These are phyloP conservation scores for Lasioglossum morio DNA, from an alignment of 2,888 invertebrate genomes.

Conservation along the genomic window DNA sequence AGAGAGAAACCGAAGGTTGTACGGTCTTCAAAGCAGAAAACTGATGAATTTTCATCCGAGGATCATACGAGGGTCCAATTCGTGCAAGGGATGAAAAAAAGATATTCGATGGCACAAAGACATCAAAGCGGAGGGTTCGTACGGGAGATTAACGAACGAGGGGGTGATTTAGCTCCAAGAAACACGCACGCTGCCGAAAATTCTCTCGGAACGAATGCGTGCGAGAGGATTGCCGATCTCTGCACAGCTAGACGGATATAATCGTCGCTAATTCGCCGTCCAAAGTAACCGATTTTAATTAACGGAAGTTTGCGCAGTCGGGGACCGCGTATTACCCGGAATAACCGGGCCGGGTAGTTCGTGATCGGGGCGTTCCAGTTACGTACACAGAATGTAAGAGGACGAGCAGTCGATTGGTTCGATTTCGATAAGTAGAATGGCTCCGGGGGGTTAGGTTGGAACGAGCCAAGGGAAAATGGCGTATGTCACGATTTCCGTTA, in stretches of 20 bases:
- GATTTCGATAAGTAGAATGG: constrained; percentile 65
- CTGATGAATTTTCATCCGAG: neutral
- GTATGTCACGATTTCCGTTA: constrained; percentile 71
- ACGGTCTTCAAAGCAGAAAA: neutral
- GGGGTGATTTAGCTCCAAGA: neutral
- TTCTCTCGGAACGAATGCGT: neutral
- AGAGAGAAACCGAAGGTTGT: neutral
- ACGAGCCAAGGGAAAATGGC: constrained; percentile 61
- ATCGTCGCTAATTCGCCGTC: constrained; percentile 35
- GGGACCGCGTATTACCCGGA: constrained; percentile 19
- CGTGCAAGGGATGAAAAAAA: neutral
- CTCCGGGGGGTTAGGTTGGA: constrained; percentile 13
- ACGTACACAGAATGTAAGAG: constrained; percentile 30
- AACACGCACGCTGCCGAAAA: neutral
- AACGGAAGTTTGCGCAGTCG: constrained; percentile 31
- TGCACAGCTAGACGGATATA: constrained; percentile 16
- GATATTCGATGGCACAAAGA: constrained; percentile 6
- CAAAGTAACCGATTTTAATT: constrained; percentile 49
- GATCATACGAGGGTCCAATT: neutral
- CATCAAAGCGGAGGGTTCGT: constrained; percentile 2
- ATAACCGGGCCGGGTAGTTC: constrained; percentile 22
- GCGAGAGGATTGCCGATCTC: neutral
- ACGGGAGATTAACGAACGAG: constrained; percentile 1
- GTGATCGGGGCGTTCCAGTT: constrained; percentile 32
- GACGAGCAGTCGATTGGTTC: constrained; percentile 49